These are phyloP conservation scores for Helogale parvula DNA, from an alignment of 2,113 vertebrate species.

Conservation along the genomic window DNA sequence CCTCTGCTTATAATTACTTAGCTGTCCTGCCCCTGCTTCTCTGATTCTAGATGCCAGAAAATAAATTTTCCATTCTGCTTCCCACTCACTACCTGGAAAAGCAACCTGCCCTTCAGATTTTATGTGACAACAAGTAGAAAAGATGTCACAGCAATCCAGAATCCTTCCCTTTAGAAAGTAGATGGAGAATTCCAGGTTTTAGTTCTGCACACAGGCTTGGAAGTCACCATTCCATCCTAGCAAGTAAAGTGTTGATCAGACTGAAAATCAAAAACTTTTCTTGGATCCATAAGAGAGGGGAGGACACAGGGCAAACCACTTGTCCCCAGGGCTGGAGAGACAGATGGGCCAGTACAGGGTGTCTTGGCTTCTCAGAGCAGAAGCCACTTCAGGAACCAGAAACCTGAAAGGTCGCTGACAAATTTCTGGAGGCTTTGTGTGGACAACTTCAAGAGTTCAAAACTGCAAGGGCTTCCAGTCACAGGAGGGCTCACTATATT, in stretches of 20 bases:
- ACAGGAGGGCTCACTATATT: not conserved
- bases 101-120: not conserved
- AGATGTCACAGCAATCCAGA: not conserved
- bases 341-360: not conserved
- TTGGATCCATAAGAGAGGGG: not conserved
- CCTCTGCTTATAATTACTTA: not conserved
- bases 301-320: not conserved
- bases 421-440: not conserved
- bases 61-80: not conserved
- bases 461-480: not conserved
- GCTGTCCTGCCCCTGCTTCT: not conserved
- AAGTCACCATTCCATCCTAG: not conserved
- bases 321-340: not conserved
- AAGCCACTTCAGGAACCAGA: not conserved
- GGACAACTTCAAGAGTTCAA: not conserved
- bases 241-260: not conserved
- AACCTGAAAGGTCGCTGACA: no score
- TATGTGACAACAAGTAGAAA: not conserved
- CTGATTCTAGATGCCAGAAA: not conserved
- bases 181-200: not conserved
- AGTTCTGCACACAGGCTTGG: not conserved
- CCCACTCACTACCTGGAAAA: not conserved
- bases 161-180: not conserved
- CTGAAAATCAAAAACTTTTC: not conserved
- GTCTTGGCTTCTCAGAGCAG: not conserved